These are phyloP conservation scores for Hoplostethus atlanticus DNA, from an alignment of 2,797 vertebrate species.

Conservation along the genomic window DNA sequence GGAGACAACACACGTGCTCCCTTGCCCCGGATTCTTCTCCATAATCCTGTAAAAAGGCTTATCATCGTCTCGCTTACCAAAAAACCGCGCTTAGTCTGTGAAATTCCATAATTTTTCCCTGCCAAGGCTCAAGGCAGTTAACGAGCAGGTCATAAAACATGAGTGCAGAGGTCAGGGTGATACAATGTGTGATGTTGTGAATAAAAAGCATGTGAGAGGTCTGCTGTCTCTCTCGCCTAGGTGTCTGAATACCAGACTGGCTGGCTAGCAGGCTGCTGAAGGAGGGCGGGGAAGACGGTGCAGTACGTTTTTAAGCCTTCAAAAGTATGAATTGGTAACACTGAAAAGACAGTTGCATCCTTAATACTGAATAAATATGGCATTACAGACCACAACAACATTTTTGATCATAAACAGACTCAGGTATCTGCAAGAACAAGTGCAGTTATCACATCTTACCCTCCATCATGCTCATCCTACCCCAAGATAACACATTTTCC, in stretches of 20 bases:
- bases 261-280: background rate
- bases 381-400: background rate
- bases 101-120: conserved; percentile 27
- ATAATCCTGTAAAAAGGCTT: conserved; percentile 33
- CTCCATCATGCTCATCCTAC: no score
- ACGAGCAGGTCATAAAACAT: conserved; percentile 42
- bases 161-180: conserved; percentile 39
- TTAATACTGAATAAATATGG: no score
- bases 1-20: background rate
- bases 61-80: conserved; percentile 38
- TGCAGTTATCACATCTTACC: background rate
- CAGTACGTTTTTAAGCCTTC: background rate
- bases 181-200: conserved; percentile 39
- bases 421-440: background rate
- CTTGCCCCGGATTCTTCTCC: background rate
- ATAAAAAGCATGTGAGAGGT: conserved; percentile 51
- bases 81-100: conserved; percentile 35
- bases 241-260: background rate
- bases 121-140: conserved; percentile 39
- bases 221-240: background rate
- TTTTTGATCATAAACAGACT: background rate
- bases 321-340: no score
- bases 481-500: no score
- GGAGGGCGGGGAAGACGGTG: background rate
- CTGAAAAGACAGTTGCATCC: no score